Evolutionary conservation across 1,140 invertebrate species (phyloP).

Genomic region (Copidosoma floridanum): DNA sequence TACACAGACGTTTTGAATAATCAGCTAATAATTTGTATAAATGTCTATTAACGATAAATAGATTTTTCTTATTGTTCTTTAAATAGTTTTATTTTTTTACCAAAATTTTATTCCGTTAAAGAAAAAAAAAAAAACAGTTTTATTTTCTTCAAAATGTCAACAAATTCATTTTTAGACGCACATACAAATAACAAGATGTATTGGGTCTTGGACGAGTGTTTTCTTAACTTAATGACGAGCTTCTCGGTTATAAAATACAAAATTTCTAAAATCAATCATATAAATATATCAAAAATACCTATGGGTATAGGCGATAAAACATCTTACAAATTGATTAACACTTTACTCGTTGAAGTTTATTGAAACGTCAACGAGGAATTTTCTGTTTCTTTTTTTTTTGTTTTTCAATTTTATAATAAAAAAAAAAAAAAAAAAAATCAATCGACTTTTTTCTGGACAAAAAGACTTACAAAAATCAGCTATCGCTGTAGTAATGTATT

Average conservation of each 20-base stretch:
- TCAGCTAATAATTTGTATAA: constrained; percentile 3
- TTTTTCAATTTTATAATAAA: not conserved
- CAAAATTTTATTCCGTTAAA: not conserved
- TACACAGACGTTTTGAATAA: constrained; percentile 5
- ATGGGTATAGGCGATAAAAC: constrained; percentile 5
- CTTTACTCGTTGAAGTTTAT: too few species aligned
- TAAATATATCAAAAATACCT: constrained; percentile 1
- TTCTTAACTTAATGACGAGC: too few species aligned
- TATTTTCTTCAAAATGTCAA: not conserved
- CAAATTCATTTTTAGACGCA: not conserved
- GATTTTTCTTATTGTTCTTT: constrained; percentile 1
- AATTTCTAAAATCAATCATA: not conserved
- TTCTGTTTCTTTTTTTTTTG: constrained; percentile 5
- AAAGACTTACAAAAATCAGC: not conserved
- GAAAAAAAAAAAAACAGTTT: not conserved
- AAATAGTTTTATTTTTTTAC: not conserved
- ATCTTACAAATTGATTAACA: not conserved
- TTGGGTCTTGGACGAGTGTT: too few species aligned
- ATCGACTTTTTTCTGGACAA: not conserved
- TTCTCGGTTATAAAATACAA: not conserved
- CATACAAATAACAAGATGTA: too few species aligned
- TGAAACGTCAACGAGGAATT: not conserved
- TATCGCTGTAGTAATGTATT: not conserved
- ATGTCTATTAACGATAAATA: not conserved
- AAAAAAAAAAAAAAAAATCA: not conserved